phyloP scores from a whole-genome alignment of 2,113 vertebrate species.

The Anas platyrhynchos region DNA sequence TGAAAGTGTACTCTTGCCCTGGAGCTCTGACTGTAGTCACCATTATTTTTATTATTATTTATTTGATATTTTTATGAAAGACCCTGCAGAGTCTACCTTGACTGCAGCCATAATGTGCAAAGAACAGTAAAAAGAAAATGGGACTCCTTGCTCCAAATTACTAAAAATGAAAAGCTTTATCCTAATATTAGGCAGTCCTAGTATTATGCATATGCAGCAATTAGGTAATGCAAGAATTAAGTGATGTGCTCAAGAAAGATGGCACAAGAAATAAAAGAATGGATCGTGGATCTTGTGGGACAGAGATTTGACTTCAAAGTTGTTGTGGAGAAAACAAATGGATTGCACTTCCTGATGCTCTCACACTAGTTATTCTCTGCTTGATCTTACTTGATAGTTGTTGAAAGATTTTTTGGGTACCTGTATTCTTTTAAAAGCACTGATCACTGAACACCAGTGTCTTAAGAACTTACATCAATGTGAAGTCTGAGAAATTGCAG shows the following conservation, averaged over 20 bases:
- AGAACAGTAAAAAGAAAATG: not conserved
- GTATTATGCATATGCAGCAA: not conserved
- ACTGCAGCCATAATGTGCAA: not conserved
- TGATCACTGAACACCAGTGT: not conserved
- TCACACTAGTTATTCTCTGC: not conserved
- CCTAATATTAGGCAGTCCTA: not conserved
- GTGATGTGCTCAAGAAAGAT: not conserved
- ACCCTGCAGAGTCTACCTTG: not conserved
- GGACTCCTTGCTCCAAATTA: not conserved
- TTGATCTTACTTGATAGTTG: not conserved
- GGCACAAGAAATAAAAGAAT: not conserved
- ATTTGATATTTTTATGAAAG: not conserved
- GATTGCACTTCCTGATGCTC: not conserved
- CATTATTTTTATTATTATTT: not conserved
- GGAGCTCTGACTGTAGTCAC: not conserved
- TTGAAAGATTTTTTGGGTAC: not conserved
- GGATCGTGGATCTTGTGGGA: not conserved
- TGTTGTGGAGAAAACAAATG: not conserved
- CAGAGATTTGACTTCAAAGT: not conserved
- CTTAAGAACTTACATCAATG: slow-evolving; percentile 74
- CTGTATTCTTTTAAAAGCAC: not conserved
- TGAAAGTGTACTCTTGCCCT: not conserved
- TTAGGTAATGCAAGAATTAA: not conserved
- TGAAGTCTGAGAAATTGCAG: slow-evolving; percentile 76
- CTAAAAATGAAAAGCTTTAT: not conserved